Base-by-base conservation (phyloP, 2,888 invertebrate species). In the Brassicogethes aeneus region DNA sequence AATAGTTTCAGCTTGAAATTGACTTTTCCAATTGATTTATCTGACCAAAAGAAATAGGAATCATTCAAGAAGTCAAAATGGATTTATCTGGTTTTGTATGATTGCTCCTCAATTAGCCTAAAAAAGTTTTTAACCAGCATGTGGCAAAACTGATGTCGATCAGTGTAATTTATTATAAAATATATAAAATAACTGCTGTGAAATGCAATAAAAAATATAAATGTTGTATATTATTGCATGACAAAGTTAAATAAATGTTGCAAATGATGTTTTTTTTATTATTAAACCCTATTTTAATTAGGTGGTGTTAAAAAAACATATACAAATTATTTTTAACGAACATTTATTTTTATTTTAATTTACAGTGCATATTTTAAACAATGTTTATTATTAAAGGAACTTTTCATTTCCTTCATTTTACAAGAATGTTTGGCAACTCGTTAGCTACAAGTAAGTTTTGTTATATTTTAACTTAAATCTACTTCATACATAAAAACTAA, bases 191-290 rank as follows among this genome's bases (percentile, higher is more conserved):
- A n/a, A n/a, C 59, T 61, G 60, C 61, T 61, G 61, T 61, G 61
- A 47, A 46, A 48, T 52, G 56, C 61, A 61, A 61, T 61, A 61
- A 60, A 40, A 43, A 16, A 34, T 34, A 17, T 40, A 34, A 39
- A 32, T 10, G 3, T 5, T 32, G 10, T 32, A 13, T 32, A 32
- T 32, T 40, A 44, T 38, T 43, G 41, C 34, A 43, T 45, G 47
- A 37, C 32, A 41, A 31, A 7, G 17, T 39, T 41, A 40, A 45
- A 44, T 43, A 45, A 40, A 43, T 40, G 42, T 41, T 40, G 36
- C 37, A 46, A 41, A 37, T 36, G 17, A 23, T 23, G 5, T 7
- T 5, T 10, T 34, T 42, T 43, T 14, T 16, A 33, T 23, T 23
- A 7, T 23, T 23, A 7, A 7, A 23, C 5, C 23, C 10, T 23